These are phyloP conservation scores for Saguinus imperator DNA, from an alignment of 2,113 vertebrate genomes.

Conservation along the genomic window DNA sequence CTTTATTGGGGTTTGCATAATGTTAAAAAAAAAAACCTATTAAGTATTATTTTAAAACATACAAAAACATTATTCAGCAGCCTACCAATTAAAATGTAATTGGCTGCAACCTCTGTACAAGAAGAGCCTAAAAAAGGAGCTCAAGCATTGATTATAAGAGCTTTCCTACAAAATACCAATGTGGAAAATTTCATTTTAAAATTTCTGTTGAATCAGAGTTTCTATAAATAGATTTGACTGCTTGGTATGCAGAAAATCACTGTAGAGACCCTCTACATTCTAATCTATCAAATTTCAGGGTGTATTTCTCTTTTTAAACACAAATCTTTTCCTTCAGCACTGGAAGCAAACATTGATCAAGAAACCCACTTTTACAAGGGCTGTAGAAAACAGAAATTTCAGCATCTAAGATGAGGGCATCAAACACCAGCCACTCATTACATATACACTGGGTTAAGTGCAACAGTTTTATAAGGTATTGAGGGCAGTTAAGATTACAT, in stretches of 20 bases:
- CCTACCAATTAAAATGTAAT: not conserved
- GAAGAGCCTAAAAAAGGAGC: conserved; percentile 28
- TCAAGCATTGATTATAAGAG: not conserved
- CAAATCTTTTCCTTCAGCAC: not conserved
- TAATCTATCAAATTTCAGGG: not conserved
- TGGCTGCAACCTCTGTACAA: conserved; percentile 42
- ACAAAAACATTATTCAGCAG: conserved; percentile 55
- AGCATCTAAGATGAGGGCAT: not conserved
- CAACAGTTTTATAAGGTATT: not conserved
- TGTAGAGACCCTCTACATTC: not conserved
- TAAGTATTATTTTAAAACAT: conserved; percentile 62
- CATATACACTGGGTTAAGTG: not conserved
- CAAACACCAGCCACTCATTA: not conserved
- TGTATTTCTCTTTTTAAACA: not conserved
- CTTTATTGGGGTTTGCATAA: conserved; percentile 13
- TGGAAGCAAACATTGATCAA: not conserved
- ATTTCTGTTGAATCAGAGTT: not conserved
- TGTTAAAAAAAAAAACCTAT: conserved; percentile 40
- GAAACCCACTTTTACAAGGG: not conserved
- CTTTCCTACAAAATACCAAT: conserved; percentile 22
- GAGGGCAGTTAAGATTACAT: not conserved
- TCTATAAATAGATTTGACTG: not conserved
- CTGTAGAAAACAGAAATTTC: not conserved
- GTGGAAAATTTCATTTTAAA: not conserved
- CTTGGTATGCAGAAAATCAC: not conserved